Evolutionary conservation across 1,140 invertebrate species (phyloP), one percentile per base, ranked within the genome.

Genomic region (Piezodorus guildinii): DNA sequence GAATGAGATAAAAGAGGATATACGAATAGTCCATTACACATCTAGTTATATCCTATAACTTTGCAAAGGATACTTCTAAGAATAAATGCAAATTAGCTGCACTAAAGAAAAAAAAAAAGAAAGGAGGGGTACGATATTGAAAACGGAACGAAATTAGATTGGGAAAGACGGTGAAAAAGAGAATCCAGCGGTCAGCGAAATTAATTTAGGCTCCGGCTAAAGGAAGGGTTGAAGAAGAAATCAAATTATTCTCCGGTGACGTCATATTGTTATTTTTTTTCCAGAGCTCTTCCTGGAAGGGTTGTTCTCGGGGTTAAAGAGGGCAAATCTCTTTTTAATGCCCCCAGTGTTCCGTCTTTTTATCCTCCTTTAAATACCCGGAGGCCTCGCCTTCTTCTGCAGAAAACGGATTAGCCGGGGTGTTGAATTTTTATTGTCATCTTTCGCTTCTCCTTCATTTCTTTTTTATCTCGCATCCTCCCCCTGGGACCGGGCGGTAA

Each of bases 281-380:
- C 62, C 39, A 25, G 19, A 3, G 30, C 44, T 56, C 46, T 27
- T 21, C 15, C 39, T 59, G 60, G 60, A 54, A 54, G 52, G 52
- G 52, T 56, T 56, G 52, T 56, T 49, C 46, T 56, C 19, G 52
- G 52, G 52, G 52, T 56, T 43, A 58, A 56, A 60, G 51, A 56
- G 59, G 59, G 44, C 60, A 68, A 68, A 68, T 68, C 67, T 68
- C 67, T 68, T 68, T 68, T 68, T 68, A 68, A 68, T 56, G 52
- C 23, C 21, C 2, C 23, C 23, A 17, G 46, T 17, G 46, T 17
- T 21, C 46, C 52, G 6, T 56, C 52, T 56, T 56, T 56, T 56
- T 56, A 56, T 56, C 52, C 17, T 19, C 23, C 19, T 56, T 56
- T 56, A 56, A 56, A 56, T 56, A 56, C 52, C 52, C 52, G 6